Conservation (phyloP, 2,113 vertebrate genomes). For the Hystrix cristata region DNA sequence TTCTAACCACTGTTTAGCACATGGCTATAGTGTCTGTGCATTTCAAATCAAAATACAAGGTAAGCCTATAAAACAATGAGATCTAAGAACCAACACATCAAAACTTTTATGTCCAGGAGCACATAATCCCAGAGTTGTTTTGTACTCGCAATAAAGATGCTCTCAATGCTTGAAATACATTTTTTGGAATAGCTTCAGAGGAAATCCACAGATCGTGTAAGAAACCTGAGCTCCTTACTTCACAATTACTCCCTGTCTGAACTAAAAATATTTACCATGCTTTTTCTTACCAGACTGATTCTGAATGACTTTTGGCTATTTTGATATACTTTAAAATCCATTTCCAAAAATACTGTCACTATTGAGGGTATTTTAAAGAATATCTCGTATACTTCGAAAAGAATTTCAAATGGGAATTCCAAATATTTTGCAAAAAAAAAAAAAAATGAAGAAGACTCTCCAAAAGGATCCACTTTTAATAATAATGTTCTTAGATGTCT, state of each 20-base stretch:
- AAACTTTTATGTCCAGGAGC: conserved; percentile 34
- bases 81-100: conserved; percentile 54
- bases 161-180: neutral
- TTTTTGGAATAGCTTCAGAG: conserved; percentile 57
- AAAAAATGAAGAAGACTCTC: neutral
- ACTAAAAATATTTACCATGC: conserved; percentile 46
- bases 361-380: conserved; percentile 22
- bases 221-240: neutral
- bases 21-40: neutral
- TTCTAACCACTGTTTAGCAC: conserved; percentile 58
- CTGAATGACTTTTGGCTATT: conserved; percentile 7
- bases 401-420: conserved; percentile 27
- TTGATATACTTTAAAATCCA: conserved; percentile 33
- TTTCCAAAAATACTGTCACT: neutral
- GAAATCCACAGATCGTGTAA: neutral
- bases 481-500: neutral
- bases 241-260: conserved; percentile 52
- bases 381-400: neutral
- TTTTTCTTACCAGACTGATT: conserved; percentile 53
- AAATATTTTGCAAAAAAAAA: conserved; percentile 5
- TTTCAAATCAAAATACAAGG: conserved; percentile 61
- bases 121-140: conserved; percentile 31
- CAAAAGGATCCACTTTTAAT: neutral
- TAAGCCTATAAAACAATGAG: conserved; percentile 45
- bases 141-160: conserved; percentile 34